Evolutionary conservation across 2,797 vertebrate genomes (phyloP).

Genomic region (Clamator glandarius): DNA sequence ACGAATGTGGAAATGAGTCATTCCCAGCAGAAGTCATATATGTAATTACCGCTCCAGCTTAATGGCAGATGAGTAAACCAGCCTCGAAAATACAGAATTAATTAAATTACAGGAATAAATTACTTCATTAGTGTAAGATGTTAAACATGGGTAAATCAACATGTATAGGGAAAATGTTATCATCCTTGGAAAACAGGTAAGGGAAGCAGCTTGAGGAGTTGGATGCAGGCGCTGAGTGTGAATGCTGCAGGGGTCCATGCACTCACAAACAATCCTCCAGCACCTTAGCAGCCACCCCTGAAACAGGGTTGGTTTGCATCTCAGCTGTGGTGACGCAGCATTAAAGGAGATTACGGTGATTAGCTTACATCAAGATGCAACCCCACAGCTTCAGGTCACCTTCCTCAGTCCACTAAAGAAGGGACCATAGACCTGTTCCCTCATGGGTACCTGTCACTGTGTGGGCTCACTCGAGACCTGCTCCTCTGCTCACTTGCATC

Average conservation of each 20-base stretch:
- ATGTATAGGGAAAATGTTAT: fast-evolving
- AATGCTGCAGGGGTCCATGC: neutral
- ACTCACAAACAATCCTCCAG: neutral
- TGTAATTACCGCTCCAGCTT: neutral
- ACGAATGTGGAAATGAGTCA: neutral
- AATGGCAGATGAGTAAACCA: neutral
- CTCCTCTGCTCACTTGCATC: fast-evolving
- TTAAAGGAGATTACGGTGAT: neutral
- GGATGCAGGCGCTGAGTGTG: neutral
- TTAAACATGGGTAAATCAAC: neutral
- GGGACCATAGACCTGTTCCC: neutral
- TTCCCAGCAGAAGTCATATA: neutral
- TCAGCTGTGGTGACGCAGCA: neutral
- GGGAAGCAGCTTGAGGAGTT: neutral
- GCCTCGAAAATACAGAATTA: neutral
- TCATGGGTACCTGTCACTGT: neutral
- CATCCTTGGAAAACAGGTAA: neutral
- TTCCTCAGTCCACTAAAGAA: neutral
- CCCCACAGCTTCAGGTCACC: neutral
- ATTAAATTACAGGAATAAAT: neutral
- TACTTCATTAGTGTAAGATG: neutral
- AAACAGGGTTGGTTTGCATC: neutral
- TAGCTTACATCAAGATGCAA: fast-evolving
- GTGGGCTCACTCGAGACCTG: neutral
- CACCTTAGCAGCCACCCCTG: neutral